These are phyloP conservation scores for Zhuqinia jingwanae DNA, from an alignment of 2,888 invertebrate genomes.

Conservation along the genomic window DNA sequence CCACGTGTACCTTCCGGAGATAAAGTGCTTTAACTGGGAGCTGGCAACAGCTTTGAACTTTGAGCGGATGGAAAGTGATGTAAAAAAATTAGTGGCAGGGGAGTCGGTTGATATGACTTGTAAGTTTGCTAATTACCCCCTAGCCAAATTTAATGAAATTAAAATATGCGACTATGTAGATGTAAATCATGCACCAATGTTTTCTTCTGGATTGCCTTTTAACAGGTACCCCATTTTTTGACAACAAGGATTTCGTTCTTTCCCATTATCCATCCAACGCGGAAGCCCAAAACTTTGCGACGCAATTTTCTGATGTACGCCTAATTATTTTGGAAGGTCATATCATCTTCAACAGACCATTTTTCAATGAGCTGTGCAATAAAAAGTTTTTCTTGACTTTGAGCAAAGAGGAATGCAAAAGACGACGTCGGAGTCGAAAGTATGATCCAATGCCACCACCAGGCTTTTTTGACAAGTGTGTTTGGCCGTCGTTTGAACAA, in stretches of 20 bases:
- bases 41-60: slow-evolving; percentile 64
- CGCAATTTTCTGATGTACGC: slow-evolving; percentile 36
- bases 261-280: slow-evolving; percentile 10
- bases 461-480: slow-evolving; percentile 93
- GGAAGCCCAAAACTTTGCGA: not conserved
- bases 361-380: slow-evolving; percentile 86
- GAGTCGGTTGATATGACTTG: too few species aligned
- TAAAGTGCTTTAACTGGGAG: slow-evolving; percentile 69
- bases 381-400: slow-evolving; percentile 89
- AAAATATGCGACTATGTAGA: too few species aligned
- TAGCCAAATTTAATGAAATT: too few species aligned
- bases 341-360: slow-evolving; percentile 86
- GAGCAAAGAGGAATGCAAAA: slow-evolving; percentile 86
- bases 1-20: slow-evolving; percentile 60
- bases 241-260: slow-evolving; percentile 58
- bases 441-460: slow-evolving; percentile 93
- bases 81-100: slow-evolving; percentile 43
- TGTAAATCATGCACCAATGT: too few species aligned
- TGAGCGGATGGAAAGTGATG: slow-evolving; percentile 57
- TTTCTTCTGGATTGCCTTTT: too few species aligned
- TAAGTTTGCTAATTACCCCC: too few species aligned
- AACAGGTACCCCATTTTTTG: slow-evolving; percentile 48
- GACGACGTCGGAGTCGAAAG: slow-evolving; percentile 84
- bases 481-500: slow-evolving; percentile 91
- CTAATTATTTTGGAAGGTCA: slow-evolving; percentile 90